Base-by-base conservation (phyloP, 2,888 invertebrate species). In the Bombylius major region DNA sequence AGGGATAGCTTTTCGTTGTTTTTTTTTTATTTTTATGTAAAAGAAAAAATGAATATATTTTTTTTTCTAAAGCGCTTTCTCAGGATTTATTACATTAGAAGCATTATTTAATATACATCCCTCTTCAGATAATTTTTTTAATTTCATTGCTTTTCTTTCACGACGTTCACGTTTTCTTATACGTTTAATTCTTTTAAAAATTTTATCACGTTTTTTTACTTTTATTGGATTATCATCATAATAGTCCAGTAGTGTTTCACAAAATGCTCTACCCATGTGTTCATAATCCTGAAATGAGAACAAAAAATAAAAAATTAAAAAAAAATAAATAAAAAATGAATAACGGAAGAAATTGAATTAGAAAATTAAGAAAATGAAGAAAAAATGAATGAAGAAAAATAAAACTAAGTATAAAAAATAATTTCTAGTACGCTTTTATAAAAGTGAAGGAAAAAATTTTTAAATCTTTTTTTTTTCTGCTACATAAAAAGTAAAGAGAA, bases 241-340 rank as follows among this genome's bases (percentile, higher is more conserved):
- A 75, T 89, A 95, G 71, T 95, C 94, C 61, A 94, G 76, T 36
- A 95, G 76, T 0, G 95, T 94, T 76, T 94, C 92, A 75, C 95
- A 94, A 76, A 95, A 95, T 47, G 89, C 84, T 65, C 86, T 82
- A 5, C 94, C 95, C 72, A 94, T 82, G 64, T 86, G 81, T 70
- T 89, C 87, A 68, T 84, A 88, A 69, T 89, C 89, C 67, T 77
- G 77, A 32, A 60, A 62, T 60, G 51, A 52, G 12, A 44, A 12
- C n/a, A 4, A 11, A 31, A 50, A 55, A 55, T n/a, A 48, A 53
- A 53, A 50, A 58, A 54, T 51, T 12, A 47, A 36, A 50, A 52
- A 51, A n/a, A 33, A 53, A n/a, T 47, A 36, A n/a, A 52, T 39
- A 8, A 36, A 23, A 23, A 23, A 23, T 23, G 23, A 23, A 23